Conservation (phyloP, 1,140 invertebrate species). For the Drosophila truncata region DNA sequence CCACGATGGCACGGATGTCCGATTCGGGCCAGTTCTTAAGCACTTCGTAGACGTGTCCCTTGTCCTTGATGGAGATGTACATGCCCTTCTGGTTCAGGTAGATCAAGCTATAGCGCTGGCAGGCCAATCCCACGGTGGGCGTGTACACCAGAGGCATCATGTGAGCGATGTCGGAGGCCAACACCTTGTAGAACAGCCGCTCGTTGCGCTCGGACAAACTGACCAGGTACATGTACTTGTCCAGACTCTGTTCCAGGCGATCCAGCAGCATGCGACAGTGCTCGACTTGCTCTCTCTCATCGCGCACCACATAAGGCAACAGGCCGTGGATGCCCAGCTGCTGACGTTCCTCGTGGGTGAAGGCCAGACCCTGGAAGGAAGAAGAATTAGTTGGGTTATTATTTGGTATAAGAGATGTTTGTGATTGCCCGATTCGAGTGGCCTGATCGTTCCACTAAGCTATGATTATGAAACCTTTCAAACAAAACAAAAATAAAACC, state of each 20-base stretch:
- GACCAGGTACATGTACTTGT: constrained; percentile 95
- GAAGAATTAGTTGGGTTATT: background rate
- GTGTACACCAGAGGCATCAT: constrained; percentile 90
- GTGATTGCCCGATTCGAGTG: background rate
- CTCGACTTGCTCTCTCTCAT: constrained; percentile 93
- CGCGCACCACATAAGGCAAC: constrained; percentile 92
- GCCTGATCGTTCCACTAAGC: constrained; percentile 12
- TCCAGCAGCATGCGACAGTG: constrained; percentile 91
- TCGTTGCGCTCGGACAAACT: constrained; percentile 95
- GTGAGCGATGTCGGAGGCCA: constrained; percentile 95
- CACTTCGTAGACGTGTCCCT: constrained; percentile 95
- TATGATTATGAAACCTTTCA: constrained; percentile 13
- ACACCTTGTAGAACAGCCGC: constrained; percentile 96
- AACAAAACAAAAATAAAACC: constrained; percentile 17
- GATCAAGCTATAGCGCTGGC: constrained; percentile 86
- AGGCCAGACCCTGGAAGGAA: constrained; percentile 57
- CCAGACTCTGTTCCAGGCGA: constrained; percentile 92
- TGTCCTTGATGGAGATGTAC: constrained; percentile 98
- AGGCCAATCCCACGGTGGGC: constrained; percentile 90
- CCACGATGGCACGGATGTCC: constrained; percentile 96
- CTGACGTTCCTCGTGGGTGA: constrained; percentile 91
- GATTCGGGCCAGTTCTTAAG: constrained; percentile 86
- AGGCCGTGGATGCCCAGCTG: constrained; percentile 94
- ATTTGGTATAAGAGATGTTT: background rate
- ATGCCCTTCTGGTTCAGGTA: constrained; percentile 92